Conservation (phyloP, 2,113 vertebrate genomes). For the Xenopus borealis region DNA sequence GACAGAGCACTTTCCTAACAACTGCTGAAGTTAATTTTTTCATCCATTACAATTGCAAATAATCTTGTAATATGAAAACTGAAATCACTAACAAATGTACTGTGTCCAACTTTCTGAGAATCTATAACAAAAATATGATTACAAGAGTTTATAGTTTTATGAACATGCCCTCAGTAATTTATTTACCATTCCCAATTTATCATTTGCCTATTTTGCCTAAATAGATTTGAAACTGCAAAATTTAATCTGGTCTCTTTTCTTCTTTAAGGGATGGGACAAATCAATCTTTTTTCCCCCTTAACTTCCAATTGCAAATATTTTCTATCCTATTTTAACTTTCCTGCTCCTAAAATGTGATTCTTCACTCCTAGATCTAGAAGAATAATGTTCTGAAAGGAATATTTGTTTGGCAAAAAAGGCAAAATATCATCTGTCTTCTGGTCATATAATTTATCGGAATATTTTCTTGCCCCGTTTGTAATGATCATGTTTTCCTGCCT, state of each 20-base stretch:
- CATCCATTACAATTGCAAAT: constrained; percentile 32
- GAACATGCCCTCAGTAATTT: constrained; percentile 40
- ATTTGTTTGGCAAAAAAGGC: constrained; percentile 2
- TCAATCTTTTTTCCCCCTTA: constrained; percentile 28
- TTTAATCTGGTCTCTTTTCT: constrained; percentile 40
- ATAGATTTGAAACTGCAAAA: constrained; percentile 41
- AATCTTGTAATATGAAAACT: constrained; percentile 31
- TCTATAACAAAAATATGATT: constrained; percentile 41
- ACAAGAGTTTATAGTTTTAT: constrained; percentile 35
- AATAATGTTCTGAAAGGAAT: not conserved
- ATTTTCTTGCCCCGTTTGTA: constrained; percentile 3
- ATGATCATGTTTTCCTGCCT: constrained; percentile 29
- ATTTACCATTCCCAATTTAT: constrained; percentile 40
- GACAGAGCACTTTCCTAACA: too few species aligned
- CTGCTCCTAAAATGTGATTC: not conserved
- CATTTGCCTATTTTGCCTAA: constrained; percentile 43
- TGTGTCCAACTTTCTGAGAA: constrained; percentile 12
- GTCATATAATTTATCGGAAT: constrained; percentile 10
- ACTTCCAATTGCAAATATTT: constrained; percentile 23
- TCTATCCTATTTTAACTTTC: constrained; percentile 12
- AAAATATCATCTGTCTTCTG: constrained; percentile 9
- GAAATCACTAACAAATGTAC: constrained; percentile 30
- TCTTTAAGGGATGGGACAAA: constrained; percentile 13
- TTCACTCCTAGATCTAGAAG: not conserved
- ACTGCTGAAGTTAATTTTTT: constrained; percentile 7